Conservation (phyloP, 2,113 vertebrate genomes). For the Fulmarus glacialis region DNA sequence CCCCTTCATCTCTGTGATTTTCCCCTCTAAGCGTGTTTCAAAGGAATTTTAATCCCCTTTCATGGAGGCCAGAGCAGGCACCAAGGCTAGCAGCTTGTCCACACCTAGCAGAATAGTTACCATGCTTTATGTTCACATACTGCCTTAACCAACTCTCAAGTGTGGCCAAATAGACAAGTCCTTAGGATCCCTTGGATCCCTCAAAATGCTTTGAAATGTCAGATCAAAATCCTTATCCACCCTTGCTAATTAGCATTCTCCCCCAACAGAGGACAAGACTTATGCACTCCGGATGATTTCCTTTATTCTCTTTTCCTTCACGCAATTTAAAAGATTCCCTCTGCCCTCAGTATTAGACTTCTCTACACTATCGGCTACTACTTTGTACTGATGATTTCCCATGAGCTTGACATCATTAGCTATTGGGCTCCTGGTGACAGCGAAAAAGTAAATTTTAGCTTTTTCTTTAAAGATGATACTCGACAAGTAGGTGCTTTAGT, state of each 20-base stretch:
- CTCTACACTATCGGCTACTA: not conserved
- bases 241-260: not conserved
- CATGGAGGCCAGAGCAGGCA: not conserved
- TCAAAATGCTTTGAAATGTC: not conserved
- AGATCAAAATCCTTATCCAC: not conserved
- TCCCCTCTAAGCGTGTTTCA: not conserved
- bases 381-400: not conserved
- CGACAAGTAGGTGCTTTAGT: not conserved
- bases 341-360: not conserved
- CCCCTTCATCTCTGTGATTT: conserved; percentile 25
- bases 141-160: not conserved
- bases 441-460: not conserved
- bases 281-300: not conserved
- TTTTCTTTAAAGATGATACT: not conserved
- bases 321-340: not conserved
- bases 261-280: not conserved
- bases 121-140: not conserved
- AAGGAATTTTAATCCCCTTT: conserved; percentile 53
- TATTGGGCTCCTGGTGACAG: not conserved
- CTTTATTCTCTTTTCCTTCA: not conserved
- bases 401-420: not conserved
- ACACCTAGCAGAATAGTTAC: not conserved
- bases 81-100: not conserved
- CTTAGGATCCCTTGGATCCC: not conserved
- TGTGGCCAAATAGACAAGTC: not conserved